Base-by-base conservation (phyloP, 2,888 invertebrate genomes). In the Choristoneura rosaceana region DNA sequence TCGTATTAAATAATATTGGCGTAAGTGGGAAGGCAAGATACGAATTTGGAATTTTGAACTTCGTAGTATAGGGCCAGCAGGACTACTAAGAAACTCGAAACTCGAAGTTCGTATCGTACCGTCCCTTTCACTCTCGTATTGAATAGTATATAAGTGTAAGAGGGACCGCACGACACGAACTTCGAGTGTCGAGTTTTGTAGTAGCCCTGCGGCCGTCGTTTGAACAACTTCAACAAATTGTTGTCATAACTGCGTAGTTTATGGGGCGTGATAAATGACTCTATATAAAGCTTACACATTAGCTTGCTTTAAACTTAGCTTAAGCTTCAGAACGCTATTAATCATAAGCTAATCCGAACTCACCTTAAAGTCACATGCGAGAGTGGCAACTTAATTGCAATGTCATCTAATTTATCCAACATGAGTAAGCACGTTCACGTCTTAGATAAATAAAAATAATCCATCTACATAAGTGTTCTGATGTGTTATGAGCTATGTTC, bases 221-320 rank as follows among this genome's bases (percentile, higher is more conserved):
- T 67, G 62, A 70, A 66, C 62, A 67, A 67, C 66, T 64, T 50
- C 55, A 65, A 65, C 64, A 74, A 73, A 74, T 74, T 74, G 73
- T 73, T 70, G 73, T 68, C 74, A 73, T 70, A 70, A 67, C 74
- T 64, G 65, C 63, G 55, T 65, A 59, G 71, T 60, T 71, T 41
- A 45, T 52, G 67, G 58, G 68, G 34, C 43, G 25, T 74, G 64
- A 69, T 71, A 63, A 71, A 74, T 67, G 60, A 47, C 9, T 43
- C 50, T 17, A 52, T 52, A 14, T 43, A 64, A 63, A 63, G 58
- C 67, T 58, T 55, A 59, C 71, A 59, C 63, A 63, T 71, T 61
- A 71, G 45, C 38, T 60, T 3, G 50, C 41, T 55, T 41, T 50
- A 47, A 55, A 62, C 55, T 71, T 67, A 62, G 67, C 15, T 67